Evolutionary conservation across 1,140 invertebrate species (phyloP), one percentile per base, ranked within the genome.

Genomic region (Globodera ellingtonae): DNA sequence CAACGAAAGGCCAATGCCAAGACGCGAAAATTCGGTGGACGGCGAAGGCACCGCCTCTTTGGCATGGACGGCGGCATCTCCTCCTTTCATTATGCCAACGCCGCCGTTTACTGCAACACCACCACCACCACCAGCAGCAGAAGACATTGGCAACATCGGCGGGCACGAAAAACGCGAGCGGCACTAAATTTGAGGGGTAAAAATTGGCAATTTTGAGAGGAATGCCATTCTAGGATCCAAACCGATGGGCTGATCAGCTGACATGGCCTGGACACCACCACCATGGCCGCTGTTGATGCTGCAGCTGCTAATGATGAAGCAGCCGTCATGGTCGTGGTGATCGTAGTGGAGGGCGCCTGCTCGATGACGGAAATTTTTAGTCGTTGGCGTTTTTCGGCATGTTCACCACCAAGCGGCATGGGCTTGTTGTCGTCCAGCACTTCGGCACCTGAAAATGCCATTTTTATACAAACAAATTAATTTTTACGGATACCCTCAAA

Each of bases 1-100:
- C 18, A 87, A 59, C 21, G 86, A 82, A 69, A 88, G 86, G 72
- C 67, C 86, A 13, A 88, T 88, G 72, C 67, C 86, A 13, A 88
- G 70, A 79, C 83, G 84, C 13, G 83, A 82, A 15, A 88, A 81
- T 74, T 88, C 88, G 56, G 83, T 89, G 47, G 83, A 85, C 35
- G 87, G 87, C 48, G 88, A 89, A 8, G 88, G 86, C 48, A 88
- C 75, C 18, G 87, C 56, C 44, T 21, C 50, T 21, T 21, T 69
- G 9, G 47, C 65, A 74, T n/a, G 46, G 24, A 46, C 18, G 67
- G 69, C 18, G 69, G 35, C 35, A 35, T 3, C 35, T 35, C 35
- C 35, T 0, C 24, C 35, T 35, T 35, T 35, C 35, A 35, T 35
- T 48, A 18, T 76, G 48, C 67, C 44, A 15, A 56, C 35, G 7